Base-by-base conservation (phyloP, 2,113 vertebrate genomes). In the Syngnathoides biaculeatus region DNA sequence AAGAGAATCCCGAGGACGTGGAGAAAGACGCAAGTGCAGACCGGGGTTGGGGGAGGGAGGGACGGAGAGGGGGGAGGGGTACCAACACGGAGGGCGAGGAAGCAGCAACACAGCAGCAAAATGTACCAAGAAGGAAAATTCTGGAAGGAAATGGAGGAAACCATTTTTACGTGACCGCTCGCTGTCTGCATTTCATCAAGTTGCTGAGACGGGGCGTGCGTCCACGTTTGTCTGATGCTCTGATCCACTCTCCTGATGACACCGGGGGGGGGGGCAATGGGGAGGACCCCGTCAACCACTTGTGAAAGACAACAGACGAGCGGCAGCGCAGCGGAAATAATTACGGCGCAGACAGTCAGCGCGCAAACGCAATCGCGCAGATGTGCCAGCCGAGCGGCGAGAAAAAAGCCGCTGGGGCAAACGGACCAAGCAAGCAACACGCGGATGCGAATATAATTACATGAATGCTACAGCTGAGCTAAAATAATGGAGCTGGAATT, bases 321-420 rank as follows among this genome's bases (percentile, higher is more conserved):
- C 64, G 26, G 66, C 59, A 63, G 26, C 66, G 63, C 60, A 53
- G 58, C 80, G 63, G 65, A 52, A 76, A 68, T 69, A 40, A 65
- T 66, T 69, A 58, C 56, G 61, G 58, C 56, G 60, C 55, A 80
- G 62, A 83, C 64, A 73, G 48, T 59, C 35, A 5, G 48, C 79
- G 82, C 75, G 68, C 60, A 87, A 75, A 84, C 79, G 69, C 72
- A 78, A 74, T 53, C 81, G 71, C 79, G 79, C 71, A 68, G 61
- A 76, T 75, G 43, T 73, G 60, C 76, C 58, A 73, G 73, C 68
- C 86, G 72, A 73, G 80, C 82, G 79, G 48, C 70, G 61, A 53
- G 57, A 79, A 65, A 82, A 77, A 80, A n/a, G 75, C 60, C 73
- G 67, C 62, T 74, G 65, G 43, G 71, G 70, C 81, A 74, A 78